Evolutionary conservation across 2,888 invertebrate genomes (phyloP), one percentile per base, ranked within the genome.

Genomic region (Periphyllus acericola): DNA sequence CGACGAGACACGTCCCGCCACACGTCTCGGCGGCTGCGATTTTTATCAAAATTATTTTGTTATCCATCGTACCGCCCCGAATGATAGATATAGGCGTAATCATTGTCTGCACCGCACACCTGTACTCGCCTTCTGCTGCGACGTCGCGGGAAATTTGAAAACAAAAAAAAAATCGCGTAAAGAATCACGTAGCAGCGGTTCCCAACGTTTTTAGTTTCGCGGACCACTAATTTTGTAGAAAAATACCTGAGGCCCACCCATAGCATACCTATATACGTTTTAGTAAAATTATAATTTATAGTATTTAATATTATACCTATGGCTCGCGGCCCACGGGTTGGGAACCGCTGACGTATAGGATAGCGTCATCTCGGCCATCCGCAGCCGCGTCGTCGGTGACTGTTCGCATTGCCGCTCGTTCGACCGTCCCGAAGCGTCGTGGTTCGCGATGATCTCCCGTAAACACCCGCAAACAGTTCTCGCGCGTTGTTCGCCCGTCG

Each of bases 161-260:
- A n/a, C n/a, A n/a, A n/a, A n/a, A n/a, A n/a, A 14, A 46, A 46
- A 46, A 46, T 46, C 46, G 14, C 46, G 46, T 46, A 46, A 46
- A 46, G 14, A 46, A 46, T 46, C n/a, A n/a, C n/a, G n/a, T n/a
- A 60, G 60, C 82, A 82, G 82, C 46, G 71, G 81, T 71, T 81
- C 71, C 71, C 81, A 81, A 81, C 81, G 29, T 81, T 81, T 81
- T 81, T 81, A 81, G 68, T 81, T 81, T 71, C 32, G 68, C 68
- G 81, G 81, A 81, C 32, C 68, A 81, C 68, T 81, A 81, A 81
- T 81, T 81, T 81, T 81, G 68, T 81, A 68, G 71, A 81, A 81
- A 81, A 81, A 81, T 81, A 81, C 68, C 68, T 81, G 68, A 81
- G 81, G 81, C 68, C 81, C 68, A 81, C 40, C 68, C 81, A 81